These are phyloP conservation scores for Drosophila algonquin DNA, from an alignment of 2,888 invertebrate genomes.

Conservation along the genomic window DNA sequence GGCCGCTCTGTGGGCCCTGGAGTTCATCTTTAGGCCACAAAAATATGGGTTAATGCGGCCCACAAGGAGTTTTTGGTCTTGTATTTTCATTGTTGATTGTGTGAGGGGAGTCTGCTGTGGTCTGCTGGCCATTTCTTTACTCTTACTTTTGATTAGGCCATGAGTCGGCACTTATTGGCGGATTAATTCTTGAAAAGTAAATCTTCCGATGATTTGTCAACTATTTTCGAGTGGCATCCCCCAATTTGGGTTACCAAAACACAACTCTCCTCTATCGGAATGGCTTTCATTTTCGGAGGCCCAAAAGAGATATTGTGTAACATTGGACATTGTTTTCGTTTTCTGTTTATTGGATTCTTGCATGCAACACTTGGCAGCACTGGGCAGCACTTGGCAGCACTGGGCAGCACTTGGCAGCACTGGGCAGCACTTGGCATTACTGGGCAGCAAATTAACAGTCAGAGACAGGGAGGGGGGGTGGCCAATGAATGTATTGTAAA, in stretches of 20 bases:
- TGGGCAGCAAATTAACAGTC: constrained; percentile 53
- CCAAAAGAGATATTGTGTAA: constrained; percentile 51
- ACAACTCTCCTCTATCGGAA: constrained; percentile 16
- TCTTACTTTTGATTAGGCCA: constrained; percentile 78
- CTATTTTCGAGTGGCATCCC: constrained; percentile 44
- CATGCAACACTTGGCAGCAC: constrained; percentile 58
- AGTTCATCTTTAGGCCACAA: constrained; percentile 21
- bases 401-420: too few relatives aligned
- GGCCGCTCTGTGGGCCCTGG: constrained; percentile 4
- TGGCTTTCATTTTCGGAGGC: constrained; percentile 69
- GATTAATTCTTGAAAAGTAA: constrained; percentile 79
- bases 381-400: neutral
- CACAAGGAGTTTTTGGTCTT: constrained; percentile 58
- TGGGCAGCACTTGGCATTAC: too few relatives aligned
- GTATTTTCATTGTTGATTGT: constrained; percentile 77
- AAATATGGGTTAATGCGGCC: constrained; percentile 80
- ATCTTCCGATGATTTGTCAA: constrained; percentile 76
- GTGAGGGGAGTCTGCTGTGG: constrained; percentile 16
- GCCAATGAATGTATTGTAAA: constrained; percentile 61
- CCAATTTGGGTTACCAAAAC: constrained; percentile 66
- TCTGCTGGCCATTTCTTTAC: constrained; percentile 61
- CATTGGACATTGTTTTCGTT: constrained; percentile 11
- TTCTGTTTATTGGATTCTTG: constrained; percentile 59
- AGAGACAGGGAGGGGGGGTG: constrained; percentile 14
- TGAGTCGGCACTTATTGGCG: constrained; percentile 63